Base-by-base conservation (phyloP, 2,888 invertebrate genomes). In the Norana najaformis region DNA sequence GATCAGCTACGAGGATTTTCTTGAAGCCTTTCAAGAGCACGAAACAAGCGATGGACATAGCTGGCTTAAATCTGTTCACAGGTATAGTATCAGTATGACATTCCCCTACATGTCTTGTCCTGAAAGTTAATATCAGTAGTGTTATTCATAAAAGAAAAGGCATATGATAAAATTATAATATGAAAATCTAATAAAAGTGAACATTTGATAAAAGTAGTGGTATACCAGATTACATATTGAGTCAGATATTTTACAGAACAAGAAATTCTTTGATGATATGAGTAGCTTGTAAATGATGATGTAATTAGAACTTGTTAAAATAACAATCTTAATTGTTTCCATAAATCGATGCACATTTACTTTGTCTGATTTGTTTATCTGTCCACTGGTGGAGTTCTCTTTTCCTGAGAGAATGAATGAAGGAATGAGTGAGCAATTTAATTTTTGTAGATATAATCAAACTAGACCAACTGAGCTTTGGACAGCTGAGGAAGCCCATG, bases 31-130 rank as follows among this genome's bases (percentile, higher is more conserved):
- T 93, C 94, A 94, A 92, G 92, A 93, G n/a, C 91, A 93, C 82
- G 94, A 94, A 90, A 93, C 93, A 20, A 92, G 92, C 13, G 94
- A 94, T 37, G 94, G 94, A 23, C 94, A 94, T 92, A 93, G 94
- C 90, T 94, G 94, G 94, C 92, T 94, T 13, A 93, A 93, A 83
- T 94, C 94, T 83, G 93, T 93, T 36, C 94, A 94, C 92, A 93
- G 93, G 94, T 94, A 91, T 90, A 92, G 47, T 35, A 37, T 47
- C 11, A 39, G 35, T 38, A n/a, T 13, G 13, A 41, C 6, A 23
- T 1, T 89, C 23, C 8, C 38, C 35, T 41, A 13, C 8, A n/a
- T 69, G n/a, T 69, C 69, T 69, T 69, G 69, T 69, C 69, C n/a
- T 69, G 69, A n/a, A 30, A 69, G n/a, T 69, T 69, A 8, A 47